Conservation (phyloP, 2,113 vertebrate genomes). For the Formicarius rufipectus region DNA sequence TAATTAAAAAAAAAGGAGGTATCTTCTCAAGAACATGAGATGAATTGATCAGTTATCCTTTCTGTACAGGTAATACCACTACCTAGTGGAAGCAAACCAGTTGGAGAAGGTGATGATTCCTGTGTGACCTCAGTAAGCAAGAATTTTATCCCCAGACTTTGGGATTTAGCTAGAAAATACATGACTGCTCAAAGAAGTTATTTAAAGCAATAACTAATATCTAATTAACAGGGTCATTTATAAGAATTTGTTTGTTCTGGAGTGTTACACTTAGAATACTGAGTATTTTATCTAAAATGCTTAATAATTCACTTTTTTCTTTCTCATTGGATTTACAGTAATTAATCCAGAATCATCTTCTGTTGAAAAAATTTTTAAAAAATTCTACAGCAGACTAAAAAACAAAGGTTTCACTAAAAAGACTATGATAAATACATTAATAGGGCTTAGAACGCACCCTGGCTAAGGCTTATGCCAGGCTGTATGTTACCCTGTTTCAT, state of each 20-base stretch:
- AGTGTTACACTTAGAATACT: constrained; percentile 35
- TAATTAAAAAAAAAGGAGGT: not conserved
- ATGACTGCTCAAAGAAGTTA: constrained; percentile 40
- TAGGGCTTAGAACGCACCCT: not conserved
- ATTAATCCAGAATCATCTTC: not conserved
- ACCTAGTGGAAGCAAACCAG: constrained; percentile 38
- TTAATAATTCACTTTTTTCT: not conserved
- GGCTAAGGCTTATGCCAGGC: not conserved
- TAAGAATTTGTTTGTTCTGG: constrained; percentile 66
- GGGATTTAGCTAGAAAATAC: constrained; percentile 67
- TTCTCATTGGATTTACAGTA: not conserved
- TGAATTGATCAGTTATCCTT: not conserved
- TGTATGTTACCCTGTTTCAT: not conserved
- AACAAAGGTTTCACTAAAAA: not conserved
- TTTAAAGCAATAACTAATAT: constrained; percentile 64
- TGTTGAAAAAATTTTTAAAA: not conserved
- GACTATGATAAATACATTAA: not conserved
- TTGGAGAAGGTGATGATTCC: constrained; percentile 2
- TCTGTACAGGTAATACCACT: not conserved
- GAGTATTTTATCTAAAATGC: not conserved
- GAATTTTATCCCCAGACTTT: constrained; percentile 29
- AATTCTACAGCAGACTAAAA: not conserved
- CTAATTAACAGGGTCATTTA: constrained; percentile 66
- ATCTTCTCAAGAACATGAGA: not conserved
- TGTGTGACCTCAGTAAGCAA: constrained; percentile 46